Conservation (phyloP, 2,113 vertebrate species). For the Scophthalmus maximus region DNA sequence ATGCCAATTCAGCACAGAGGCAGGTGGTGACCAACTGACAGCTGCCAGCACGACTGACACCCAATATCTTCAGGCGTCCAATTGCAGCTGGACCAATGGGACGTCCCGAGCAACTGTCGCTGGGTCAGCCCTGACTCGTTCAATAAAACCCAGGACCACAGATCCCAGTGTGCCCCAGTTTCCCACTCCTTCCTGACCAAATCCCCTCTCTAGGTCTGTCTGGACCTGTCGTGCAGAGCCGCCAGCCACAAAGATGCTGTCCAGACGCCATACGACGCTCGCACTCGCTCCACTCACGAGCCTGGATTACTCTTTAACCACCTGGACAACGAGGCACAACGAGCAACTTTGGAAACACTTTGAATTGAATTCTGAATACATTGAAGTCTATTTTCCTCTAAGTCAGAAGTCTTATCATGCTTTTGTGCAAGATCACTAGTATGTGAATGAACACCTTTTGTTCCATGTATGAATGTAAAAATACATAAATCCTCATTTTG, state of each 20-base stretch:
- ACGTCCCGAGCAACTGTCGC: not conserved
- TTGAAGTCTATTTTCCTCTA: not conserved
- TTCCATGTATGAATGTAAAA: too few relatives aligned
- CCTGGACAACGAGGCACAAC: constrained; percentile 29
- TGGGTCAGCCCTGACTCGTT: not conserved
- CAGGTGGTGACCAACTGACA: constrained; percentile 39
- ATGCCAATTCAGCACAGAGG: not conserved
- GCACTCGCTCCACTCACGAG: constrained; percentile 35
- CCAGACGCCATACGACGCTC: constrained; percentile 3
- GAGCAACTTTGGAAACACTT: not conserved
- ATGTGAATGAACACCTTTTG: too few relatives aligned
- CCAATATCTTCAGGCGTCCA: constrained; percentile 41
- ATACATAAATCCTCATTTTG: too few relatives aligned
- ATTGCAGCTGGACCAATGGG: constrained; percentile 71
- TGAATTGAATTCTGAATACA: not conserved
- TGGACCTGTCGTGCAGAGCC: constrained; percentile 59
- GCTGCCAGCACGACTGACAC: constrained; percentile 46
- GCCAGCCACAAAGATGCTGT: constrained; percentile 8
- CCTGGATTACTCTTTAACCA: constrained; percentile 65
- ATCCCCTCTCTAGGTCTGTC: constrained; percentile 70
- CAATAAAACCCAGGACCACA: constrained; percentile 38
- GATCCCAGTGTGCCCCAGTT: constrained; percentile 73
- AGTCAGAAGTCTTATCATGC: not conserved
- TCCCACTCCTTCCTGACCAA: constrained; percentile 59
- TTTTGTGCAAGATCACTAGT: too few relatives aligned